Evolutionary conservation across 2,797 vertebrate species (phyloP).

Genomic region (Galaxias olidus): DNA sequence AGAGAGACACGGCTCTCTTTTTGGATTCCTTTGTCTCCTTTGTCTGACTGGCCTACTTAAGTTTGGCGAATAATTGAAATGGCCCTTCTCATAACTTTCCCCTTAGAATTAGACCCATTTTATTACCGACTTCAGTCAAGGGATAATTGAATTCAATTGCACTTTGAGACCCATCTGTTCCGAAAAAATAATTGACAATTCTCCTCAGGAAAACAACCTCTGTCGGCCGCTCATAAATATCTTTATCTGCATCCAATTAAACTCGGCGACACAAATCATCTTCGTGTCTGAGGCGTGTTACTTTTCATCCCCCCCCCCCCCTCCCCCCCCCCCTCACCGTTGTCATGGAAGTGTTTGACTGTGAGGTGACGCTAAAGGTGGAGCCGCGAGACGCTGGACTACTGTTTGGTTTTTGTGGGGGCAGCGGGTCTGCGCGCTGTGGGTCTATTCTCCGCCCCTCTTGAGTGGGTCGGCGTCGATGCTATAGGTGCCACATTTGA

Average conservation of each 20-base stretch:
- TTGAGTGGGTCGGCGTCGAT: slow-evolving; percentile 60
- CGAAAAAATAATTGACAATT: slow-evolving; percentile 51
- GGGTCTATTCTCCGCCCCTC: slow-evolving; percentile 48
- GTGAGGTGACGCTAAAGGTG: background rate
- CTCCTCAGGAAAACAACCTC: slow-evolving; percentile 25
- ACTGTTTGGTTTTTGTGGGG: slow-evolving; percentile 53
- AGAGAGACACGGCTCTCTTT: slow-evolving; percentile 15
- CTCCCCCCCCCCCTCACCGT: too few relatives aligned
- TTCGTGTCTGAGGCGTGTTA: slow-evolving; percentile 13
- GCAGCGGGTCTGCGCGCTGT: slow-evolving; percentile 37
- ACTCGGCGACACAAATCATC: slow-evolving; percentile 40
- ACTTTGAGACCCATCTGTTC: slow-evolving; percentile 60
- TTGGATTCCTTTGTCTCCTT: slow-evolving; percentile 8
- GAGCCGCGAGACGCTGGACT: too few relatives aligned
- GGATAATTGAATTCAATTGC: slow-evolving; percentile 58
- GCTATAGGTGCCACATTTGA: slow-evolving; percentile 50
- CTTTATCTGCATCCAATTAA: slow-evolving; percentile 60
- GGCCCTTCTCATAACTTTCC: slow-evolving; percentile 53
- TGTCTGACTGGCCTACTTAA: slow-evolving; percentile 26
- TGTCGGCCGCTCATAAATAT: slow-evolving; percentile 46
- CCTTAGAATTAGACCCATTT: slow-evolving; percentile 44
- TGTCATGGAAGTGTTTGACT: background rate
- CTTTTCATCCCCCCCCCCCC: too few relatives aligned
- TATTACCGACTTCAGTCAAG: slow-evolving; percentile 46
- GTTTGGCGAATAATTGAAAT: slow-evolving; percentile 45